phyloP scores from a whole-genome alignment of 2,797 vertebrate species.

The Darevskia nairensis region DNA sequence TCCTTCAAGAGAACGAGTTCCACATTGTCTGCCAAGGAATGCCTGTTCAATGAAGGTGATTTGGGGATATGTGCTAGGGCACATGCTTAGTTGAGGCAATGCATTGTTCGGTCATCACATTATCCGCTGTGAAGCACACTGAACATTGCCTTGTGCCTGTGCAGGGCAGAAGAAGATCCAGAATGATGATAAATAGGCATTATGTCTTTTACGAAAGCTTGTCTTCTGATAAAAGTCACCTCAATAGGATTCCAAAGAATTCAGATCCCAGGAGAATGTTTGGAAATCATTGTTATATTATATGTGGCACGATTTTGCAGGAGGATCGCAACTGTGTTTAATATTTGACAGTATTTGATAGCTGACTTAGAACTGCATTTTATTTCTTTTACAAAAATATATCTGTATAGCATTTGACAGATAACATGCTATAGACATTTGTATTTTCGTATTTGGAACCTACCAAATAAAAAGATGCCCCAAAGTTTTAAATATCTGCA shows the following conservation, averaged over 20 bases:
- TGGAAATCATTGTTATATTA: background rate
- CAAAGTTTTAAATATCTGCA: background rate
- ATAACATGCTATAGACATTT: background rate
- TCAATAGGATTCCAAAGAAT: background rate
- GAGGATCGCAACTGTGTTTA: background rate
- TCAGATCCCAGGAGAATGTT: background rate
- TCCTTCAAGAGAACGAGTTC: background rate
- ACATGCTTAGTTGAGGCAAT: background rate
- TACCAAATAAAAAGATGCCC: background rate
- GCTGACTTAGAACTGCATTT: background rate
- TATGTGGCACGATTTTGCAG: background rate
- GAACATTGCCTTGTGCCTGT: background rate
- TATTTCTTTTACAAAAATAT: background rate
- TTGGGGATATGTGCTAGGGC: background rate
- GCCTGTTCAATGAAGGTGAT: background rate
- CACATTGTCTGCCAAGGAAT: background rate
- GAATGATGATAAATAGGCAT: background rate
- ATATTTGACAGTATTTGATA: background rate
- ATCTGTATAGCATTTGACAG: background rate
- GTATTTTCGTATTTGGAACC: background rate
- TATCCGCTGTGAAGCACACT: background rate
- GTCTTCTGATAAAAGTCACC: background rate
- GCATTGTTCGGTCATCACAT: too few relatives aligned
- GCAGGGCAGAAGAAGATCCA: background rate
- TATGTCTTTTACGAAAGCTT: background rate